Evolutionary conservation across 2,888 invertebrate genomes (phyloP), one percentile per base, ranked within the genome.

Genomic region (Hermaeophaga mercurialis): DNA sequence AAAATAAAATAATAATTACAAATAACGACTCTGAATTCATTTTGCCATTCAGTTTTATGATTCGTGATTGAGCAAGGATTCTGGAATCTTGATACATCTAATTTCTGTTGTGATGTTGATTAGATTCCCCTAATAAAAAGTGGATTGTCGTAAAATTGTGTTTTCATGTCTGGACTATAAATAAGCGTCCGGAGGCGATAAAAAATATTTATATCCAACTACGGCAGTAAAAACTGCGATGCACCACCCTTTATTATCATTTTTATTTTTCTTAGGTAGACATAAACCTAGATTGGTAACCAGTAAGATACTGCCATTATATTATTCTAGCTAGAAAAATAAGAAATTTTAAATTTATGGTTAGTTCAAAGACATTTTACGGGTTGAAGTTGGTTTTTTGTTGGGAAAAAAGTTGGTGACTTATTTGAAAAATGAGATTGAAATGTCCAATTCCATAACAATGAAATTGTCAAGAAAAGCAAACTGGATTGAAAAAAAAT

Each of bases 121-220:
- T 60, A 39, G 57, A 52, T 57, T 60, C 31, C 36, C 33, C 44
- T 26, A 55, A 55, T 55, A 57, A 60, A 52, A 60, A 58, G 26
- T 41, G 43, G 48, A 39, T 58, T 41, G 50, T 58, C 57, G 45
- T 60, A 60, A 60, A 60, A 60, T 47, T 47, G 28, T 57, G 49
- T 50, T 61, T 61, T 56, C 61, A 46, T 58, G 58, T 53, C 54
- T 44, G 31, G 49, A 56, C 61, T 56, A 61, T 61, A 61, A 61
- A 61, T 58, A 58, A 57, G 55, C 52, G 52, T 56, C 45, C 49
- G 31, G 36, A 46, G 59, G 54, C 56, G 52, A 58, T 62, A 60
- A 62, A 60, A 60, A 62, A 58, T 61, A 61, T 59, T 62, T 62
- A 59, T 55, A 57, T 57, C 57, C 50, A 54, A 57, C 56, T 60